Evolutionary conservation across 2,113 vertebrate species (phyloP).

Genomic region (Capreolus pygargus): DNA sequence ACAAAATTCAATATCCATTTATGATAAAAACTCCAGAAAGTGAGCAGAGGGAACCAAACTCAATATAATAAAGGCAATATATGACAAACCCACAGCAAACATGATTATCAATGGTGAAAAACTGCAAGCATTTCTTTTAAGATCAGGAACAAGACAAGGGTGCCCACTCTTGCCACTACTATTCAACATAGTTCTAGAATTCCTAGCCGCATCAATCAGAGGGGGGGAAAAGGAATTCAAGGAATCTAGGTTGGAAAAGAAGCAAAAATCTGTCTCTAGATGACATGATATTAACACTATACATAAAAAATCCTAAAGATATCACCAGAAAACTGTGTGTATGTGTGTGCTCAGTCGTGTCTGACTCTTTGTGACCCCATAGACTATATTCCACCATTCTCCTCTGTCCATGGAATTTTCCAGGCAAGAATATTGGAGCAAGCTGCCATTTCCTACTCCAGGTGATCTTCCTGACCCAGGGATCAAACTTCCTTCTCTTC

Average conservation of each 20-base stretch:
- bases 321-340: neutral
- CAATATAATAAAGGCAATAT: neutral
- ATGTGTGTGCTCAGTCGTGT: neutral
- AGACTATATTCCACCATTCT: fast-evolving
- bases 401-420: neutral
- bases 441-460: neutral
- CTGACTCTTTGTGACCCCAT: neutral
- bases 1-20: neutral
- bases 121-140: neutral
- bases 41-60: neutral
- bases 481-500: neutral
- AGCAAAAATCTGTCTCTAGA: neutral
- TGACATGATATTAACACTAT: neutral
- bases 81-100: neutral
- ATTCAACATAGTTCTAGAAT: neutral
- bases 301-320: neutral
- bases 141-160: neutral
- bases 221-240: neutral
- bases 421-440: neutral
- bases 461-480: neutral
- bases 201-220: neutral
- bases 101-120: neutral
- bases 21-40: neutral
- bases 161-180: neutral
- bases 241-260: neutral